phyloP scores from a whole-genome alignment of 2,888 invertebrate genomes.

The Neria commutata region DNA sequence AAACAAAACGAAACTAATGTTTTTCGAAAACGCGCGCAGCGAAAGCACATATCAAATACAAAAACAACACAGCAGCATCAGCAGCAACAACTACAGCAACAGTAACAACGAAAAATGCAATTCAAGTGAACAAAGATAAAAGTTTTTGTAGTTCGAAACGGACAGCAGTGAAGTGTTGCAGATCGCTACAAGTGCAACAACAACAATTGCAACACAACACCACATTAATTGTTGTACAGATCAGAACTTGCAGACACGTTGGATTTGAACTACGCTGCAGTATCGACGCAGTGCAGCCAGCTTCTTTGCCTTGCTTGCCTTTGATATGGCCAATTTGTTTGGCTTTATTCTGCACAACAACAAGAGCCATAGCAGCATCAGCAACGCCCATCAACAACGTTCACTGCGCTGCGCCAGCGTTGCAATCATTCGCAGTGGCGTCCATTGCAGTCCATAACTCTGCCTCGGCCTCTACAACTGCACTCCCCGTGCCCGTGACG shows the following conservation, averaged over 20 bases:
- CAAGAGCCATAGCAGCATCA: background rate
- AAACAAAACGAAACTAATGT: background rate
- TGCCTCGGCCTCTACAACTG: background rate
- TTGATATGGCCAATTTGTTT: slow-evolving; percentile 18
- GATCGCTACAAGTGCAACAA: no score
- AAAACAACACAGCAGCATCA: no score
- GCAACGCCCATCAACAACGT: background rate
- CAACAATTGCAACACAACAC: background rate
- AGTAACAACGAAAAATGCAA: no score
- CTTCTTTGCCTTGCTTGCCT: background rate
- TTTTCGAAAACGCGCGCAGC: background rate
- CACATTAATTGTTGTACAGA: background rate
- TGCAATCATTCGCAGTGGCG: background rate
- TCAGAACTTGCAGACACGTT: background rate
- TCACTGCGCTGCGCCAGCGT: background rate
- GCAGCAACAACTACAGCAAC: no score
- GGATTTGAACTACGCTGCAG: background rate
- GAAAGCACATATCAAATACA: no score
- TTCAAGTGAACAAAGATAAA: no score
- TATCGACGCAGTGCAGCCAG: background rate
- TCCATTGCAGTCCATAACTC: background rate
- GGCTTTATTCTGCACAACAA: background rate
- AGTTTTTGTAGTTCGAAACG: no score
- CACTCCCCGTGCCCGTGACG: background rate
- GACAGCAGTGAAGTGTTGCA: no score